Evolutionary conservation across 2,113 vertebrate genomes (phyloP).

Genomic region (Mandrillus leucophaeus): DNA sequence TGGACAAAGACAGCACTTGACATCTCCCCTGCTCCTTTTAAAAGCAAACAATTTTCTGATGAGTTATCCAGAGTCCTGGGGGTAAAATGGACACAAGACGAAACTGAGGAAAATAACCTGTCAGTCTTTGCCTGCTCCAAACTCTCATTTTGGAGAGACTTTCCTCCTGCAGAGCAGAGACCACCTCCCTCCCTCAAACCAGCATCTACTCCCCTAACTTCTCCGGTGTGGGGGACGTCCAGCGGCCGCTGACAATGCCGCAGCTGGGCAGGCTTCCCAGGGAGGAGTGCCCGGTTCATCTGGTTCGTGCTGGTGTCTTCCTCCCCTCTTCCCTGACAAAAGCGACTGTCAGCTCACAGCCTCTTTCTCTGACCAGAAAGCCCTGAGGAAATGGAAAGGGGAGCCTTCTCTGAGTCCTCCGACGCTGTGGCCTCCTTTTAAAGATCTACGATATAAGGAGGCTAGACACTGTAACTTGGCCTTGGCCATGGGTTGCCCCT

Average conservation of each 20-base stretch:
- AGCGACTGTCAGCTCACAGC: background rate
- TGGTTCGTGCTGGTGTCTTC: background rate
- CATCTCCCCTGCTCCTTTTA: background rate
- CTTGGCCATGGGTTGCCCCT: background rate
- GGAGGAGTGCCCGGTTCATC: too few species aligned
- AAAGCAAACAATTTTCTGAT: slow-evolving; percentile 21
- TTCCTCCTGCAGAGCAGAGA: background rate
- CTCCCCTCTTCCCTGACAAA: background rate
- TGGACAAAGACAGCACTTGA: background rate
- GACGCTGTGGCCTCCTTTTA: background rate
- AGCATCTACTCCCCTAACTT: background rate
- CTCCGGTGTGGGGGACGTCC: background rate
- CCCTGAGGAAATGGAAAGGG: background rate
- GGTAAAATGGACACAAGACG: background rate
- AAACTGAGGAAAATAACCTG: background rate
- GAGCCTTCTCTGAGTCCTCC: background rate
- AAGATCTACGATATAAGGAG: background rate
- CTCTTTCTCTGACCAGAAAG: background rate
- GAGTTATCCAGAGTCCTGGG: background rate
- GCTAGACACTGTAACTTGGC: background rate
- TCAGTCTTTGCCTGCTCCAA: background rate
- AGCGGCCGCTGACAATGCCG: background rate
- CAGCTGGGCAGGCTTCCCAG: background rate
- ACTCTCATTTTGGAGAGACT: background rate
- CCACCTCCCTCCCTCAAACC: background rate